Conservation (phyloP, 2,797 vertebrate genomes). For the Atherinosoma microstoma region DNA sequence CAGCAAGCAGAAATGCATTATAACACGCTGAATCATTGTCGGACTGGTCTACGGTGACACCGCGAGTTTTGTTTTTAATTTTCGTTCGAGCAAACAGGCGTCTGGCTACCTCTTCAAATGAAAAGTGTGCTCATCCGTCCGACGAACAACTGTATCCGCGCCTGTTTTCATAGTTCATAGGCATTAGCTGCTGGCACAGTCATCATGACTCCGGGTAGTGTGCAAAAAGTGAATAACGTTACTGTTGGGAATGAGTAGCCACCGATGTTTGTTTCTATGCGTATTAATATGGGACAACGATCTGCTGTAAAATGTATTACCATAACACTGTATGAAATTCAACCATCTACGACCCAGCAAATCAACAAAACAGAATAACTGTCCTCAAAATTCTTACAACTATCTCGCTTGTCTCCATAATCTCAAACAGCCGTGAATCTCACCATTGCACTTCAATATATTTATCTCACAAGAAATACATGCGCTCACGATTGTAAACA, state of each 20-base stretch:
- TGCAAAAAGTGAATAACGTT: slow-evolving; percentile 80
- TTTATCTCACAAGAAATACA: neutral
- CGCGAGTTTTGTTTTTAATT: slow-evolving; percentile 70
- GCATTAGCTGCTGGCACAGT: slow-evolving; percentile 70
- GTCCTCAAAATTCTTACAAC: neutral
- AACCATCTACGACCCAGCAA: neutral
- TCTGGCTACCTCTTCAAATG: slow-evolving; percentile 27
- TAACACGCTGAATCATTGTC: slow-evolving; percentile 88
- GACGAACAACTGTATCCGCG: slow-evolving; percentile 58
- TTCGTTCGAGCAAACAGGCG: slow-evolving; percentile 41
- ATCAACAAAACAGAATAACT: neutral
- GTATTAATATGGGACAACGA: slow-evolving; percentile 33
- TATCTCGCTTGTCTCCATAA: neutral
- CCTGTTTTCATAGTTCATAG: slow-evolving; percentile 68
- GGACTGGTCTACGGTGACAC: slow-evolving; percentile 77
- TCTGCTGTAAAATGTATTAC: slow-evolving; percentile 8
- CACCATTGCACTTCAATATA: neutral
- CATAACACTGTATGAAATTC: slow-evolving; percentile 1
- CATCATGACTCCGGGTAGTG: slow-evolving; percentile 77
- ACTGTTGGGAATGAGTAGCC: slow-evolving; percentile 55
- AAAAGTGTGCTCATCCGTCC: slow-evolving; percentile 37
- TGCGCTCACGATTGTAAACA: neutral
- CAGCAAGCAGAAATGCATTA: slow-evolving; percentile 76
- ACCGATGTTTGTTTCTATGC: slow-evolving; percentile 47
- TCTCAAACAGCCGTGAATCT: neutral